Percentiles rank a stretch among this genome's conserved stretches.
Conservation (phyloP, 2,888 invertebrate genomes). For the Drosophila flavopinicola region DNA sequence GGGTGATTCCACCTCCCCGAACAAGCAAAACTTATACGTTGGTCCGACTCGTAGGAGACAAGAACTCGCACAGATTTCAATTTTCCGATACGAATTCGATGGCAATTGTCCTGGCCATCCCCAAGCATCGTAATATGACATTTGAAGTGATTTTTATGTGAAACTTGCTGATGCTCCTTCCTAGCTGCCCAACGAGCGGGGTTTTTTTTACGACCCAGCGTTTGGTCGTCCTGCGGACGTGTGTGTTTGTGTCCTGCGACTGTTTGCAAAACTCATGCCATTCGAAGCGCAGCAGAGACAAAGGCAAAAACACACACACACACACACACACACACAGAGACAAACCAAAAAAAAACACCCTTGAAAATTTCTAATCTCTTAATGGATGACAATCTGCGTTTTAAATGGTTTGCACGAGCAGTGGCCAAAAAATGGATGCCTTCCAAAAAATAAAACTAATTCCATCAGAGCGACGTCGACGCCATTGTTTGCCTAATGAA, state of each 20-base stretch:
- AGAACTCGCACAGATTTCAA: constrained; percentile 74
- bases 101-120: constrained; percentile 71
- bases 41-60: constrained; percentile 50
- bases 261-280: constrained; percentile 77
- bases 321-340: constrained; percentile 15
- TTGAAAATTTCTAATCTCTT: constrained; percentile 80
- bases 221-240: constrained; percentile 47
- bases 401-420: constrained; percentile 77
- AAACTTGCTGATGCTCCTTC: constrained; percentile 79
- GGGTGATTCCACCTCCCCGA: constrained; percentile 29
- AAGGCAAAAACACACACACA: constrained; percentile 47
- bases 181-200: constrained; percentile 53
- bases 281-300: constrained; percentile 62
- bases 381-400: constrained; percentile 81
- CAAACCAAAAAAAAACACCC: constrained; percentile 72
- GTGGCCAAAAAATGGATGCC: constrained; percentile 49
- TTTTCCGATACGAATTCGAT: constrained; percentile 78
- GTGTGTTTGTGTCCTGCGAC: constrained; percentile 46
- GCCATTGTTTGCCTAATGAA: constrained; percentile 78
- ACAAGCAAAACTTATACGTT: constrained; percentile 69
- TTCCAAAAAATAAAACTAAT: constrained; percentile 77
- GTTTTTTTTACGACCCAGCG: constrained; percentile 66
- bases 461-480: constrained; percentile 65
- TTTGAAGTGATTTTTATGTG: constrained; percentile 81
- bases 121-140: constrained; percentile 73